Base-by-base conservation (phyloP, 2,113 vertebrate genomes). In the Corvus cornix region DNA sequence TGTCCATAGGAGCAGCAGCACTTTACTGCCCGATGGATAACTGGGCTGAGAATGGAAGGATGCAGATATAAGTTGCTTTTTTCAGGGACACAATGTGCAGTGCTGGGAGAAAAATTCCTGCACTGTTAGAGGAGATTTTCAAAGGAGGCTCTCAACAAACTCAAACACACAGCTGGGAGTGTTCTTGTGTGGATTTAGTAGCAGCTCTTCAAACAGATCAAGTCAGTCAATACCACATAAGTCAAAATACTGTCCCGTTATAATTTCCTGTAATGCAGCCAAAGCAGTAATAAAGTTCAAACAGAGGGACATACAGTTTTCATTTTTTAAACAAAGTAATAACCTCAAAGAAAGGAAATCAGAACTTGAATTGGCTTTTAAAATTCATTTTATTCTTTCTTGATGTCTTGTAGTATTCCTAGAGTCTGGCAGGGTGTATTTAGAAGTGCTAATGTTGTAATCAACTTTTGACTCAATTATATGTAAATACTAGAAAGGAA, bases 241-340 rank as follows among this genome's bases (percentile, higher is more conserved):
- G 35, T 88, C 56, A 84, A 94, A 92, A 78, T 35, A 79, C 72
- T 17, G 63, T 58, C 64, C 46, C 56, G 35, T 46, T 80, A 75
- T 56, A 91, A 67, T 20, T 20, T 73, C 46, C 77, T 80, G 53
- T 60, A 83, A 70, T 44, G 48, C 58, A 94, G 94, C 76, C 83
- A 89, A 69, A 64, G 74, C n/a, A 67, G 62, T 62, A 82, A 84
- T 63, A 70, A 81, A 92, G 46, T 85, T 73, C 0, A 0, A 81
- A 80, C 23, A 88, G 39, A 85, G 27, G 31, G n/a, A 26, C 68
- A 88, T 43, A 31, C 6, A 78, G 52, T 81, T 93, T 81, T 83
- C 67, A 44, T 84, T 96, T 90, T 93, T 96, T 62, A 90, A 92
- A 68, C 22, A 83, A 93, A 96, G 55, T 58, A 76, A 87, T 87